A percentile compares a stretch with the other conserved stretches of the same genome.
Conservation (phyloP, 2,113 vertebrate species). For the Cynopterus brachyotis region DNA sequence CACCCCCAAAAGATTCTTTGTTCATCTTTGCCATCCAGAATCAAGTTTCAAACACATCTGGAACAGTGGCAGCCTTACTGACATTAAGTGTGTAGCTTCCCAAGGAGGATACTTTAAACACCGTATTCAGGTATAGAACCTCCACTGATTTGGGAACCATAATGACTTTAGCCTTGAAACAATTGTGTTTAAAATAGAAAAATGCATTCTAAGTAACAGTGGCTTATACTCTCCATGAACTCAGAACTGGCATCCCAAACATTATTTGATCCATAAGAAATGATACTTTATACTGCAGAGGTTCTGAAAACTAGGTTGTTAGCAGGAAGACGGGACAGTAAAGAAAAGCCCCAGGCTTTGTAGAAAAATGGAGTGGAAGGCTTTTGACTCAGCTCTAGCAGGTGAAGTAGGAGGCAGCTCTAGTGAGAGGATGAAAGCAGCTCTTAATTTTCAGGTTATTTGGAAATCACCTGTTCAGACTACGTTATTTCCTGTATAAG, state of each 20-base stretch:
- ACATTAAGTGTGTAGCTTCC: neutral
- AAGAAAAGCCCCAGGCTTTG: neutral
- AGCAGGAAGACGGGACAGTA: neutral
- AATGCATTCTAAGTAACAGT: neutral
- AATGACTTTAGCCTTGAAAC: neutral
- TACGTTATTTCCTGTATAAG: slow-evolving; percentile 14
- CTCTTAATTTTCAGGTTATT: neutral
- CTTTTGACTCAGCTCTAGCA: neutral
- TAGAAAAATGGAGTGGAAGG: neutral
- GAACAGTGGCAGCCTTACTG: neutral
- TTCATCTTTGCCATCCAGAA: neutral
- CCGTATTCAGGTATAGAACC: neutral
- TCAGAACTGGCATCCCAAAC: neutral
- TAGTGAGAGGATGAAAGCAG: neutral
- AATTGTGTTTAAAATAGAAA: slow-evolving; percentile 12
- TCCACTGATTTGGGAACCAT: neutral
- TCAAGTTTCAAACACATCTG: neutral
- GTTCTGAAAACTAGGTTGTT: neutral
- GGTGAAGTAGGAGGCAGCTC: neutral
- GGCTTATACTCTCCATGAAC: neutral
- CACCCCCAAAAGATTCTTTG: neutral
- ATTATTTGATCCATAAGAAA: neutral
- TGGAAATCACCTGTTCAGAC: neutral
- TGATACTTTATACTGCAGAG: neutral
- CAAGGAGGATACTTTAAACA: neutral